Evolutionary conservation across 1,140 invertebrate genomes (phyloP).

Genomic region (Meloidogyne floridensis): DNA sequence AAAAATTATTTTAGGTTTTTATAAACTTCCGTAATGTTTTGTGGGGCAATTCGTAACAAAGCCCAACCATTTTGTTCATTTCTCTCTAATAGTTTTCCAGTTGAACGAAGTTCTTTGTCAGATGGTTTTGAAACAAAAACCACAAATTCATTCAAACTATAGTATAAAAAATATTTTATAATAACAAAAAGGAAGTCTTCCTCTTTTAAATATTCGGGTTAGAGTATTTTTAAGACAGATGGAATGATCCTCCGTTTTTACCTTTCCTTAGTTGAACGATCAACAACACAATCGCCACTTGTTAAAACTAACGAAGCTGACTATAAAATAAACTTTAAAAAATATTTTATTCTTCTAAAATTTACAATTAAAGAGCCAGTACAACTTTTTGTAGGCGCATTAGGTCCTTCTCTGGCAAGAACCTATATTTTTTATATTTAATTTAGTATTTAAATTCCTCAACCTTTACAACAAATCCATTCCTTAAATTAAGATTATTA

Average conservation of each 20-base stretch:
- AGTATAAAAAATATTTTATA: neutral
- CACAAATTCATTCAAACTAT: constrained; percentile 16
- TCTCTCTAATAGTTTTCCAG: constrained; percentile 20
- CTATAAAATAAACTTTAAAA: neutral
- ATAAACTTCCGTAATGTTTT: constrained; percentile 25
- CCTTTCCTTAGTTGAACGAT: constrained; percentile 10
- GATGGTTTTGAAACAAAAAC: constrained; percentile 1
- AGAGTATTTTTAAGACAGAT: too few relatives aligned
- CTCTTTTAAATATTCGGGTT: too few relatives aligned
- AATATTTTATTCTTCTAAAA: neutral
- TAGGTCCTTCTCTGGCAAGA: neutral
- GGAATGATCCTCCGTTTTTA: neutral
- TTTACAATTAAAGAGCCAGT: constrained; percentile 19
- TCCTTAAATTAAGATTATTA: constrained; percentile 1
- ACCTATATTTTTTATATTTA: constrained; percentile 9
- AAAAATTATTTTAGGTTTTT: neutral
- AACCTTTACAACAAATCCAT: constrained; percentile 31
- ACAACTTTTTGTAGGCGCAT: constrained; percentile 7
- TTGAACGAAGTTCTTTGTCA: neutral
- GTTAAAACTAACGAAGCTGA: constrained; percentile 26
- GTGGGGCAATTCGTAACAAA: constrained; percentile 27
- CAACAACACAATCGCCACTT: constrained; percentile 16
- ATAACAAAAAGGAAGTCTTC: too few relatives aligned
- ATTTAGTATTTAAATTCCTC: neutral
- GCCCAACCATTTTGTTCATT: constrained; percentile 25